Evolutionary conservation across 2,113 vertebrate genomes (phyloP), one percentile per base, ranked within the genome.

Genomic region (Psittacara wagleri): DNA sequence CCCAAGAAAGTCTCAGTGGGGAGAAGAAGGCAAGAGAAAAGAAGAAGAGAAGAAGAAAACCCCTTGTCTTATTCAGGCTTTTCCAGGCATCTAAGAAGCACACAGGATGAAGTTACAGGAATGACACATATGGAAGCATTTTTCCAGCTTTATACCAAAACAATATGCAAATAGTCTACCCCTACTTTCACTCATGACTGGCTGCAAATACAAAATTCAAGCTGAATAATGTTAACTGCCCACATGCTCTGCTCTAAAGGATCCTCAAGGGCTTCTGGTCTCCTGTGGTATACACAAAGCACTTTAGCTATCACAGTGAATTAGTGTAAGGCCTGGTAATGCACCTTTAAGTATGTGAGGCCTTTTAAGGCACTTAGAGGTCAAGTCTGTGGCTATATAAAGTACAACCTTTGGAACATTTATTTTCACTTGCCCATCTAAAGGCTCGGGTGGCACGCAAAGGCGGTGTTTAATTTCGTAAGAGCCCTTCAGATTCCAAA

Each of bases 231-330:
- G 97, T 98, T 97, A 97, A 97, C 95, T 98, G 97, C 97, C 97
- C 98, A 97, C 97, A 97, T 97, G 93, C 94, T 95, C 95, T 97
- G 95, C 97, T 97, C 97, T 96, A 96, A 96, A 95, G 81, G 91
- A 96, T 97, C 96, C 98, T 97, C 97, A 97, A 95, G 97, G 97
- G 97, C 96, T 96, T 98, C 94, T 88, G 95, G 94, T 98, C 98
- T 98, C 98, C 95, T 89, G 97, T 97, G 98, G 98, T 97, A 97
- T 95, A 96, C 96, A 97, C 97, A 97, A 97, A 98, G 98, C 98
- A 99, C 98, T 99, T 99, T 98, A 98, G 97, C 98, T 97, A 99
- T 99, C 98, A 98, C 98, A 98, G 98, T 98, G 98, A 98, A 99
- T 99, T 99, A 99, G 98, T 97, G 96, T 98, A 98, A 98, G 98